Conservation (phyloP, 2,888 invertebrate genomes). For the Beris chalybata region DNA sequence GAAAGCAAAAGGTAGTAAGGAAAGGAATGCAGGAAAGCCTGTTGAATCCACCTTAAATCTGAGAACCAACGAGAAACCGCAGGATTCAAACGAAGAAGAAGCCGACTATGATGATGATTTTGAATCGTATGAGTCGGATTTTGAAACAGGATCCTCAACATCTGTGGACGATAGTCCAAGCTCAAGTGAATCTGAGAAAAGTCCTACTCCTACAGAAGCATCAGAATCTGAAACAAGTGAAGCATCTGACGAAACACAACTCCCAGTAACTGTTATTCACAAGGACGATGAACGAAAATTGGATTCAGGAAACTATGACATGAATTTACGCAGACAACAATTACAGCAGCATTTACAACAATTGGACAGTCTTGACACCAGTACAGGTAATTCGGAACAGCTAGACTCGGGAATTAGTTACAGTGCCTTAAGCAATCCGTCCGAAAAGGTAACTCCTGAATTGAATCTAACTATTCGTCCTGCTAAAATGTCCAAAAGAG, state of each 20-base stretch:
- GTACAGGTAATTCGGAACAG: constrained; percentile 49
- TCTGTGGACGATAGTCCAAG: neutral
- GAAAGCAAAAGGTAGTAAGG: neutral
- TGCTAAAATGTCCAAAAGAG: constrained; percentile 56
- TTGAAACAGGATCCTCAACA: constrained; percentile 53
- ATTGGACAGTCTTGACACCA: constrained; percentile 51
- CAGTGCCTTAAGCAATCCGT: constrained; percentile 32
- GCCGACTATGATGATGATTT: constrained; percentile 60
- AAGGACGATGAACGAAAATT: constrained; percentile 60
- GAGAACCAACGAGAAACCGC: constrained; percentile 10
- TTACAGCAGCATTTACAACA: constrained; percentile 30
- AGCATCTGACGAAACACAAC: constrained; percentile 51
- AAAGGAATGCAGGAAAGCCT: neutral
- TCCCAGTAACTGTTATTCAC: constrained; percentile 51
- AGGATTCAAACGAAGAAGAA: neutral
- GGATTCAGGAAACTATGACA: constrained; percentile 64
- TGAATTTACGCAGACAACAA: constrained; percentile 47
- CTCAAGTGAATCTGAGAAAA: neutral
- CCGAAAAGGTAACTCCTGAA: neutral
- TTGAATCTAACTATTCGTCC: constrained; percentile 36
- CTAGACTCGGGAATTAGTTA: constrained; percentile 54
- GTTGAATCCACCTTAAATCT: neutral
- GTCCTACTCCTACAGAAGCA: neutral
- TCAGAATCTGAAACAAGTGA: constrained; percentile 18
- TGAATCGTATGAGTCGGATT: constrained; percentile 63